Percentiles rank a stretch among this genome's conserved stretches.
Evolutionary conservation across 2,888 invertebrate species (phyloP).

Genomic region (Trachelus iudaicus): DNA sequence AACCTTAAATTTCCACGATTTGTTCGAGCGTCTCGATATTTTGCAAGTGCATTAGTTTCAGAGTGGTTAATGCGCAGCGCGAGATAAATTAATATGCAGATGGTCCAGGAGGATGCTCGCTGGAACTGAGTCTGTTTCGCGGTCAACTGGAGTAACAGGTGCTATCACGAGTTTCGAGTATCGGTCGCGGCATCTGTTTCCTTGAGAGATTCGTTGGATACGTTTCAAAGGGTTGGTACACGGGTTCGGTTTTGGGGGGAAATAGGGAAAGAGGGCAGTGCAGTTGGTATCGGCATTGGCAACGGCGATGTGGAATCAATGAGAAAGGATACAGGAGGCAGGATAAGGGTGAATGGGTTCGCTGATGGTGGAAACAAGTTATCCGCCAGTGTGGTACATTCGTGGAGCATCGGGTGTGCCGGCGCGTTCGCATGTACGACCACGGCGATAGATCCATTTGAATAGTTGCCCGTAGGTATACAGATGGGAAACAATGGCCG

Average conservation of each 20-base stretch:
- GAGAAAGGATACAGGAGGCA: neutral
- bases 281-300: too few species aligned
- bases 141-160: constrained; percentile 49
- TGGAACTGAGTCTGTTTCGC: neutral
- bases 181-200: neutral
- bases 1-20: neutral
- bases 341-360: neutral
- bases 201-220: neutral
- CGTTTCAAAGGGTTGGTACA: neutral
- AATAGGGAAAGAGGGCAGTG: neutral
- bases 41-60: neutral
- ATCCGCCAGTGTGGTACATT: neutral
- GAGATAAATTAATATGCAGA: neutral
- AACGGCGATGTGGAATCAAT: neutral
- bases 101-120: neutral
- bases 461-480: neutral
- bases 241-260: neutral
- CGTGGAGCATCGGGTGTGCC: neutral
- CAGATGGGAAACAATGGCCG: neutral
- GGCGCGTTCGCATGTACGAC: neutral
- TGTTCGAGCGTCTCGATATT: neutral
- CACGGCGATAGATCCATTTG: neutral
- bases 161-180: constrained; percentile 21
- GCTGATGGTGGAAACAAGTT: neutral
- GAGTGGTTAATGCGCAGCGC: neutral